Conservation (phyloP, 2,113 vertebrate genomes). For the Psittacus erithacus region DNA sequence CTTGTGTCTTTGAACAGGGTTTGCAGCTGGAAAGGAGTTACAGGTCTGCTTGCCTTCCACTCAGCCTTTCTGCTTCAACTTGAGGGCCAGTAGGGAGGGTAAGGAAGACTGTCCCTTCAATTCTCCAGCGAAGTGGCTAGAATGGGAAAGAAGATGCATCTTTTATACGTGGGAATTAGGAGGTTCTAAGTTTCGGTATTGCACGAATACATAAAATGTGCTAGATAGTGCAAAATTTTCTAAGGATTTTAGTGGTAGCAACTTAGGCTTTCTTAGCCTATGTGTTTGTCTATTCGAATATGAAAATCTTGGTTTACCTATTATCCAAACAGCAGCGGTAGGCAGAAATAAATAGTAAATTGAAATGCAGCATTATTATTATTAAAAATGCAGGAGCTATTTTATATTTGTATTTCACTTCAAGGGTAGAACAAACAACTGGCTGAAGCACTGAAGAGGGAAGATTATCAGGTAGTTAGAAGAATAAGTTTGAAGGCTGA, state of each 20-base stretch:
- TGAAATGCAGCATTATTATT: background rate
- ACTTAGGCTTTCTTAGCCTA: background rate
- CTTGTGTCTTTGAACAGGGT: background rate
- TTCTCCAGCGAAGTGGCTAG: background rate
- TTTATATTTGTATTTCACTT: background rate
- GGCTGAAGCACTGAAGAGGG: background rate
- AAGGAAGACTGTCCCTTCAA: background rate
- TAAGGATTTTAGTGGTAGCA: background rate
- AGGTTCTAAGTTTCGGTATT: background rate
- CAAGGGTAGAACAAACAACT: background rate
- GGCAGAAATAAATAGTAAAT: background rate
- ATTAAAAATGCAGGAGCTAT: background rate
- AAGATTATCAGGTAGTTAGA: fast-evolving
- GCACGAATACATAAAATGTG: background rate
- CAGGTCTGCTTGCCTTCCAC: background rate
- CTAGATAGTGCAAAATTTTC: background rate
- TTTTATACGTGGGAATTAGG: background rate
- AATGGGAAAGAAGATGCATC: background rate
- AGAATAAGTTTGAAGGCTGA: background rate
- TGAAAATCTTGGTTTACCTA: background rate
- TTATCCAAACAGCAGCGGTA: background rate
- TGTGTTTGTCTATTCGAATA: background rate
- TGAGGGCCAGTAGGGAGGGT: background rate
- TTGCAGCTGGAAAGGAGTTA: background rate
- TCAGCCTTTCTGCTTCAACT: background rate